These are phyloP conservation scores for Thaumetopoea pityocampa DNA, from an alignment of 1,140 invertebrate species.

Conservation along the genomic window DNA sequence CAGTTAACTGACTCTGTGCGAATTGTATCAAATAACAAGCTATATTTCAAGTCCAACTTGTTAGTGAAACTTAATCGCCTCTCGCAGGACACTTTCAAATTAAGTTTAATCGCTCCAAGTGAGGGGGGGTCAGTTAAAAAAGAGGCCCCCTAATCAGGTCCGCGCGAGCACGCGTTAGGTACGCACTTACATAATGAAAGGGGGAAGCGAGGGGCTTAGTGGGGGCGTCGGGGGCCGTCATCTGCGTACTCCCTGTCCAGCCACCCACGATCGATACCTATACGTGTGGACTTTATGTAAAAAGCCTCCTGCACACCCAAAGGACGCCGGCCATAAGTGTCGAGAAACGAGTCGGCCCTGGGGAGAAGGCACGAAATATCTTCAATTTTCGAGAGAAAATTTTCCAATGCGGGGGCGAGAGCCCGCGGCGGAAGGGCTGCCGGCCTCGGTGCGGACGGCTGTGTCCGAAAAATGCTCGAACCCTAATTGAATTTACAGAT, in stretches of 20 bases:
- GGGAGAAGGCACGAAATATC: slow-evolving; percentile 70
- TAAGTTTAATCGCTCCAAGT: slow-evolving; percentile 66
- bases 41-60: slow-evolving; percentile 28
- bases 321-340: slow-evolving; percentile 72
- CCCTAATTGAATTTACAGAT: slow-evolving; percentile 73
- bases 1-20: slow-evolving; percentile 9
- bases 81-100: slow-evolving; percentile 55
- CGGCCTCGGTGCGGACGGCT: slow-evolving; percentile 48
- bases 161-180: slow-evolving; percentile 64
- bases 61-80: slow-evolving; percentile 49
- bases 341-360: slow-evolving; percentile 68
- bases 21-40: slow-evolving; percentile 20
- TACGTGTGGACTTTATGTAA: slow-evolving; percentile 75
- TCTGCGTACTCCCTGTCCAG: slow-evolving; percentile 70
- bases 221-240: slow-evolving; percentile 51
- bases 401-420: slow-evolving; percentile 69
- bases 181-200: slow-evolving; percentile 75
- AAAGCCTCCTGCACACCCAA: slow-evolving; percentile 69
- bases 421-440: slow-evolving; percentile 62
- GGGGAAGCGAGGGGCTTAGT: slow-evolving; percentile 49
- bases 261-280: slow-evolving; percentile 71
- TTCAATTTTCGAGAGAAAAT: slow-evolving; percentile 74
- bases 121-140: slow-evolving; percentile 73
- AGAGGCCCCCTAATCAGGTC: slow-evolving; percentile 71
- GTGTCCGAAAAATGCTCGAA: slow-evolving; percentile 66